Conservation (phyloP, 92 coral and sea anemone genomes). For the Nematostella vectensis region DNA sequence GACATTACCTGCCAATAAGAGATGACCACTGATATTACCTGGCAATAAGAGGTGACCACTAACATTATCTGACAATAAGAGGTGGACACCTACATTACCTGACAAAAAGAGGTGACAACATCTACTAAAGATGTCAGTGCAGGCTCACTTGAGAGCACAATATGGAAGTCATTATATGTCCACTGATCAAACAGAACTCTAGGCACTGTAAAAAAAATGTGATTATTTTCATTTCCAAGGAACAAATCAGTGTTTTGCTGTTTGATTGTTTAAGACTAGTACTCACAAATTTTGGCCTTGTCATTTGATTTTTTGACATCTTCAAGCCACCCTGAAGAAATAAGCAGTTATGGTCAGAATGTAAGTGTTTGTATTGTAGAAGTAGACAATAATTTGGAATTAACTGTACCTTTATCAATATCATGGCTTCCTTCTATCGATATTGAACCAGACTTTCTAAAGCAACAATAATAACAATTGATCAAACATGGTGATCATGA, state of each 20-base stretch:
- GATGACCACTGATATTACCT: too few species aligned
- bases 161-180: slow-evolving; percentile 77
- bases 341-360: too few species aligned
- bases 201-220: slow-evolving; percentile 50
- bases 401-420: slow-evolving; percentile 94
- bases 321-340: slow-evolving; percentile 60
- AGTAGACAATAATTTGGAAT: too few species aligned
- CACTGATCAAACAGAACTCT: slow-evolving; percentile 88
- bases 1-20: too few species aligned
- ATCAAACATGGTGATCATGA: too few species aligned
- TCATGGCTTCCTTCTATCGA: slow-evolving; percentile 90
- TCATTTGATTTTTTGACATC: slow-evolving; percentile 50
- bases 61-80: too few species aligned
- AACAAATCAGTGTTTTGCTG: not conserved
- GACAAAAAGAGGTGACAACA: slow-evolving; percentile 58
- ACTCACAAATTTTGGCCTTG: slow-evolving; percentile 55
- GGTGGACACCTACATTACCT: too few species aligned
- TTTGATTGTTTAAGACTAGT: not conserved
- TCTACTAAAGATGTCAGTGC: slow-evolving; percentile 54
- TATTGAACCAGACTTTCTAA: slow-evolving; percentile 71
- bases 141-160: slow-evolving; percentile 74
- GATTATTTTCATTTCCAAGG: too few species aligned
- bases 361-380: too few species aligned
- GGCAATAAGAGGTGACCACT: too few species aligned
- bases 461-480: not conserved